Base-by-base conservation (phyloP, 2,113 vertebrate species). In the Daboia siamensis region DNA sequence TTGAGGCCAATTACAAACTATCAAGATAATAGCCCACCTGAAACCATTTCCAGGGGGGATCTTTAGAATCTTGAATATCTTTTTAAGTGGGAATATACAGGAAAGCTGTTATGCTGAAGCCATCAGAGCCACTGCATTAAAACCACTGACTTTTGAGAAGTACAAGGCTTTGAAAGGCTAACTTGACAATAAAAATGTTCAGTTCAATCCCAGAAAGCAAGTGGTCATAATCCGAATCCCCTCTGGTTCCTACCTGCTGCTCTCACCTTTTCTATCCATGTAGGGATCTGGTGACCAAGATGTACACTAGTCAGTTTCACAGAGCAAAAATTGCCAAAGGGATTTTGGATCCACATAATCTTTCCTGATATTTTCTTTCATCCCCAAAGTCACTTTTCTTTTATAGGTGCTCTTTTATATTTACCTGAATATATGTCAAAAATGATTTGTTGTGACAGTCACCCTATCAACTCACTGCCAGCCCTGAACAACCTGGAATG, bases 1-100 rank as follows among this genome's bases (percentile, higher is more conserved):
- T 97, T 97, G 97, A 97, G 97, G 96, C 98, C 98, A 97, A 97
- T 98, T 98, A 98, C 97, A 97, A 98, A 97, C 97, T 98, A 98
- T 98, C 97, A 97, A 97, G 97, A 98, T 98, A 98, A 98, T 98
- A 96, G 97, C 96, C 96, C 96, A 94, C 96, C 94, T 97, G 97
- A 97, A 97, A 97, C 96, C 96, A 96, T 97, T 97, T 98, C 97
- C 97, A 97, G 93, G 89, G 97, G 97, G 96, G 97, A 97, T 98
- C 96, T 98, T 97, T 97, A 97, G 97, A 96, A 98, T 97, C 95
- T 93, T 95, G 96, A 95, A 95, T 97, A 95, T 95, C 96, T 95
- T 96, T 97, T 97, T 95, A 94, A 95, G 96, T 97, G 97, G 96
- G 96, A 94, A 96, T 94, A 94, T 96, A 95, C 95, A 93, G 93